Evolutionary conservation across 2,888 invertebrate species (phyloP), one percentile per base, ranked within the genome.

Genomic region (Dascillus cervinus): DNA sequence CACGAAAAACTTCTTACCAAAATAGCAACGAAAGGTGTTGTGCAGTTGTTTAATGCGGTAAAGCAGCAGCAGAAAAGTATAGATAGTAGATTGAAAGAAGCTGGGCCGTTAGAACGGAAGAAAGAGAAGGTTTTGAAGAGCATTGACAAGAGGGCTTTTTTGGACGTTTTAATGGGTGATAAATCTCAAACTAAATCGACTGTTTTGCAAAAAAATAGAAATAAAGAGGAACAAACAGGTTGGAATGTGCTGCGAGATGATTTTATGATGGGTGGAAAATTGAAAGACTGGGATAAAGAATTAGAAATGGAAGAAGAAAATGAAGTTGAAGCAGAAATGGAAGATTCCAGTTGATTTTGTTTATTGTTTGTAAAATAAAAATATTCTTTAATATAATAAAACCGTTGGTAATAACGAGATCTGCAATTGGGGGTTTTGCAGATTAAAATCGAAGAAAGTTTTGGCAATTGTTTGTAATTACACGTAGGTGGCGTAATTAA

Each of bases 231-330:
- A 41, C 24, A 60, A 62, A 30, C 53, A 64, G 73, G 70, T 47
- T 81, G 80, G 80, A 74, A 66, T 66, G 79, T 79, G 19, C 57
- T 82, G 13, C 69, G 82, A 41, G 87, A 90, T 53, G 89, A 92
- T 63, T 94, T 87, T 58, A 85, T 89, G 79, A 84, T 87, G 73
- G 85, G 83, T 41, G 82, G 84, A 14, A 84, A 83, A 65, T 75
- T 90, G 66, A 90, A 89, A 66, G 88, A 91, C 63, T 92, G 92
- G 92, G 88, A 91, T 56, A 85, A 86, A 62, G 76, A 83, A 47
- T 66, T 71, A 23, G 70, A 72, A 46, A 70, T 72, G 19, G 62
- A 65, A 12, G 58, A 60, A 27, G 56, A 66, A 29, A 34, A 21
- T 6, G 49, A 50, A 27, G 11, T 25, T 21, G 42, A 35, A 31